Percentiles rank a stretch among this genome's conserved stretches.
phyloP scores from a whole-genome alignment of 92 coral and sea anemone genomes.

The Phenganax marumi region DNA sequence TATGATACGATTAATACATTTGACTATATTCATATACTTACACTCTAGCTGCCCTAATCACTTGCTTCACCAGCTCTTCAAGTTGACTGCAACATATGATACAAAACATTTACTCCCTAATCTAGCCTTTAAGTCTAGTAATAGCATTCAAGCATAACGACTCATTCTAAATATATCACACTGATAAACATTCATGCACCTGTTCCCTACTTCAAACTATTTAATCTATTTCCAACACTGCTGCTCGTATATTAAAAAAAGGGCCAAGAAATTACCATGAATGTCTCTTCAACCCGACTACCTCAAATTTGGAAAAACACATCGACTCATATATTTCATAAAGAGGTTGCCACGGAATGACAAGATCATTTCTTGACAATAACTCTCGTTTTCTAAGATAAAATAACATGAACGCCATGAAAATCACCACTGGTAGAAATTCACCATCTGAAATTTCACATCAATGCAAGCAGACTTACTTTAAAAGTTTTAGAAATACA shows the following conservation, averaged over 20 bases:
- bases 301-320: conserved; percentile 79
- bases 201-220: not conserved
- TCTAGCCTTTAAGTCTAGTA: not conserved
- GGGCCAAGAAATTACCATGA: conserved; percentile 59
- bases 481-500: conserved; percentile 69
- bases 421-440: no score
- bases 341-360: conserved; percentile 86
- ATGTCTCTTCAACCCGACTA: conserved; percentile 83
- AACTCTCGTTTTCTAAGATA: conserved; percentile 70
- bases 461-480: conserved; percentile 63
- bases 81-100: conserved; percentile 21
- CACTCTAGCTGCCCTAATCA: conserved; percentile 25
- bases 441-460: not conserved
- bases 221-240: not conserved
- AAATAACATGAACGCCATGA: not conserved
- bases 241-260: not conserved
- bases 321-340: conserved; percentile 71
- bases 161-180: no score
- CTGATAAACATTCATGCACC: no score
- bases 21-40: conserved; percentile 28
- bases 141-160: not conserved
- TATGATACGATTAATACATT: conserved; percentile 55
- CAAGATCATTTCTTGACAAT: conserved; percentile 81
- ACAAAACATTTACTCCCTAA: not conserved
- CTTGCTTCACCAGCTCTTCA: conserved; percentile 23